A percentile compares a stretch with the other conserved stretches of the same genome.
These are phyloP conservation scores for Sitta carolinensis DNA, from an alignment of 2,797 vertebrate genomes.

Conservation along the genomic window DNA sequence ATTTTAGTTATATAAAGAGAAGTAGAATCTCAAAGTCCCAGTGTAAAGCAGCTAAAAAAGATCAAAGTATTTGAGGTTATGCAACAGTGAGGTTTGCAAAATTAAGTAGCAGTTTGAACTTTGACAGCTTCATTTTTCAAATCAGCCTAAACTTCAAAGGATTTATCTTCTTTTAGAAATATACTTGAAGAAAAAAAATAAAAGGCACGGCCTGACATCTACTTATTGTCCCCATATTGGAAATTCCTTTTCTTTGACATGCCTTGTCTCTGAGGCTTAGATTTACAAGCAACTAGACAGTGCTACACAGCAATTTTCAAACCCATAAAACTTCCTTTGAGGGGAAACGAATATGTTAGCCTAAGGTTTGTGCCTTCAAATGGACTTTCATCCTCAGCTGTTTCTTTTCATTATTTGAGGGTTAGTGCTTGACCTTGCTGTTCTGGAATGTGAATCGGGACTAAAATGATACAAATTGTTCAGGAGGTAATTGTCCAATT, in stretches of 20 bases:
- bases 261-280: background rate
- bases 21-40: background rate
- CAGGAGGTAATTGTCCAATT: background rate
- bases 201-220: background rate
- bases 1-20: background rate
- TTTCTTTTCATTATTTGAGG: constrained; percentile 20
- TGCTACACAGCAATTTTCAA: constrained; percentile 9
- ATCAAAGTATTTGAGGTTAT: constrained; percentile 55
- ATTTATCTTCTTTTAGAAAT: constrained; percentile 42
- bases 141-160: constrained; percentile 59
- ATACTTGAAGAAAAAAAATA: background rate
- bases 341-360: background rate
- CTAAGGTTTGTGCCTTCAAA: constrained; percentile 26
- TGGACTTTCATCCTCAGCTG: background rate
- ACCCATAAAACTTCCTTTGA: constrained; percentile 1
- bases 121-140: constrained; percentile 41
- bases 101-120: constrained; percentile 46
- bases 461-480: background rate
- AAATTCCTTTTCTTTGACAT: constrained; percentile 14
- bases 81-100: constrained; percentile 21
- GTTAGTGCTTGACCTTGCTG: background rate
- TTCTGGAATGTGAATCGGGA: background rate
- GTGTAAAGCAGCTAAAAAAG: constrained; percentile 40
- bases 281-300: constrained; percentile 43
- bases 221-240: constrained; percentile 10